Evolutionary conservation across 2,888 invertebrate species (phyloP).

Genomic region (Epinotia nisella): DNA sequence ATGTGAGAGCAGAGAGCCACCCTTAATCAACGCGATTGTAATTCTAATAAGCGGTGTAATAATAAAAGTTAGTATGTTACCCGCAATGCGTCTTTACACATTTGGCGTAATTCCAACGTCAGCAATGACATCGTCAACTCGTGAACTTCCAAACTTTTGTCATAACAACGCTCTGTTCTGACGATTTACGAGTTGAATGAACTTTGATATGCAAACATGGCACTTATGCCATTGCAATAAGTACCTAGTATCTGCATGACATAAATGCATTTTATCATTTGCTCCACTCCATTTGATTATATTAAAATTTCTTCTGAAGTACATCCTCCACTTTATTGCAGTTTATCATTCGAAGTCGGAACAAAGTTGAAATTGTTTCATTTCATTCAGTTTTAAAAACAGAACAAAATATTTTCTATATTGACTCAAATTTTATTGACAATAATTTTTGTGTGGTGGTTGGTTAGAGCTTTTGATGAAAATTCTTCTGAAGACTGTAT

Average conservation of each 20-base stretch:
- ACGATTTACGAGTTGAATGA: constrained; percentile 49
- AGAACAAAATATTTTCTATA: too few relatives aligned
- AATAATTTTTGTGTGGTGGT: too few relatives aligned
- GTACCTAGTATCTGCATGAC: constrained; percentile 7
- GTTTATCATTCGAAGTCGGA: too few relatives aligned
- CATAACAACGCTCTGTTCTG: constrained; percentile 50
- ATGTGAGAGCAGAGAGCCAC: constrained; percentile 1
- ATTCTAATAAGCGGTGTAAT: constrained; percentile 15
- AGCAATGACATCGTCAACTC: constrained; percentile 69
- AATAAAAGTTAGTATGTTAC: constrained; percentile 43
- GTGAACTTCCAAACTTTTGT: constrained; percentile 60
- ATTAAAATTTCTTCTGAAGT: neutral
- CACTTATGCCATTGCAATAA: neutral
- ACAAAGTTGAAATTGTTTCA: too few relatives aligned
- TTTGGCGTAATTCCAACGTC: constrained; percentile 74
- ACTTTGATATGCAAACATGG: constrained; percentile 44
- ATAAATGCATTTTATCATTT: neutral
- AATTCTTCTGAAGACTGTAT: too few relatives aligned
- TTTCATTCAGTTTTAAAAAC: too few relatives aligned
- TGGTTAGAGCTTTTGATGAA: too few relatives aligned
- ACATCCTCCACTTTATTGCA: too few relatives aligned
- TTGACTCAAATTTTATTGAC: too few relatives aligned
- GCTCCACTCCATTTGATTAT: constrained; percentile 9
- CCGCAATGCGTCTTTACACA: constrained; percentile 71
- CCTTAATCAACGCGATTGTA: constrained; percentile 10